Conservation (phyloP, 2,888 invertebrate species). For the Linyphia triangularis region DNA sequence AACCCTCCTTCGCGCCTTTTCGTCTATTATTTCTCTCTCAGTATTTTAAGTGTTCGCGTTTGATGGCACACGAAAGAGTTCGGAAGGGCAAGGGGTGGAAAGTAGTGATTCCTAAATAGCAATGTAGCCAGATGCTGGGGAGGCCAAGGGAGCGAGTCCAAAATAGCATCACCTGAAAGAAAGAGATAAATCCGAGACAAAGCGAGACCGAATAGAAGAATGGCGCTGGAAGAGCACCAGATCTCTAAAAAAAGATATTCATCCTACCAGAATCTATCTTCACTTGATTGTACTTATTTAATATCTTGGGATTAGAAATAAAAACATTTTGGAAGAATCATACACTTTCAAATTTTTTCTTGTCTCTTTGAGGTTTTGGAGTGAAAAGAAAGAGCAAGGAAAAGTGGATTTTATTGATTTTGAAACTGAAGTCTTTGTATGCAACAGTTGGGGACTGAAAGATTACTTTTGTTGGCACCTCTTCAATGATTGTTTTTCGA, state of each 20-base stretch:
- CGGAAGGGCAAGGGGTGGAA: constrained; percentile 21
- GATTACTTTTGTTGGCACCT: background rate
- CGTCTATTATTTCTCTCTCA: constrained; percentile 25
- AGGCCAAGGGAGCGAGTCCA: constrained; percentile 59
- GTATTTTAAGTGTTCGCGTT: constrained; percentile 45
- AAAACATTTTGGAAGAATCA: background rate
- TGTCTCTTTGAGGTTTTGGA: background rate
- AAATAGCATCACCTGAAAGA: constrained; percentile 74
- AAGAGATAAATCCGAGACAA: constrained; percentile 72
- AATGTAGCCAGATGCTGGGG: constrained; percentile 61
- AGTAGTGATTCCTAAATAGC: constrained; percentile 60
- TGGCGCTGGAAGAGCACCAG: constrained; percentile 65
- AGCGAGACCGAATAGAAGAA: constrained; percentile 64
- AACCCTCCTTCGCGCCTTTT: constrained; percentile 11
- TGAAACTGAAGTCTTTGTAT: background rate
- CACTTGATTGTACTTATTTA: constrained; percentile 41
- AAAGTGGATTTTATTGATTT: background rate
- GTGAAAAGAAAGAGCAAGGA: background rate
- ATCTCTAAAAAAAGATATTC: constrained; percentile 68
- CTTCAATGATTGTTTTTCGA: background rate
- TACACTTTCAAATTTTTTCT: background rate
- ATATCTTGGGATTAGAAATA: constrained; percentile 21
- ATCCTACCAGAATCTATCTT: constrained; percentile 59
- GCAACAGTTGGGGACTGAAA: background rate
- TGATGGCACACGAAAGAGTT: constrained; percentile 58